Conservation (phyloP, 2,888 invertebrate genomes). For the Mechanitis mazaeus region DNA sequence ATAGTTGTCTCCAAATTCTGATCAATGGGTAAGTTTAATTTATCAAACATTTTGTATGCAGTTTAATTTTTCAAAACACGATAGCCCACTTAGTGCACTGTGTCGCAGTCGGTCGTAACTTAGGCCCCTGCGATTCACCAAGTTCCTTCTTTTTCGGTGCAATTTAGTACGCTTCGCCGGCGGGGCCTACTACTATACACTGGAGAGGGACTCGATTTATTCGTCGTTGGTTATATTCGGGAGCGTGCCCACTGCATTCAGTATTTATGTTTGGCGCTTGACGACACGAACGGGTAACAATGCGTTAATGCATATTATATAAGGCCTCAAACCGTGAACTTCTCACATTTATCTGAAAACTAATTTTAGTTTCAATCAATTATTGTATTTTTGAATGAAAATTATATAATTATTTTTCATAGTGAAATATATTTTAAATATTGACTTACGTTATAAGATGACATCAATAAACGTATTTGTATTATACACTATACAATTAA, state of each 20-base stretch:
- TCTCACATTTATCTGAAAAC: slow-evolving; percentile 55
- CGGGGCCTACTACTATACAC: slow-evolving; percentile 53
- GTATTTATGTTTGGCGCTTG: slow-evolving; percentile 64
- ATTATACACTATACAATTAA: too few species aligned
- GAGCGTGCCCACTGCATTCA: slow-evolving; percentile 60
- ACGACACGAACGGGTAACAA: slow-evolving; percentile 61
- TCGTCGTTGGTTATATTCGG: slow-evolving; percentile 59
- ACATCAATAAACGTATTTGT: too few species aligned
- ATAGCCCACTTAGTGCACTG: slow-evolving; percentile 70
- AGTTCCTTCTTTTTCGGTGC: slow-evolving; percentile 66
- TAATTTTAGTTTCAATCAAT: too few species aligned
- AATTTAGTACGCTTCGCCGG: slow-evolving; percentile 64
- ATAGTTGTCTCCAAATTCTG: slow-evolving; percentile 55
- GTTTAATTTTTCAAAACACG: slow-evolving; percentile 66
- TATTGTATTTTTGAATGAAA: too few species aligned
- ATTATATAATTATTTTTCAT: too few species aligned
- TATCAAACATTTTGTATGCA: slow-evolving; percentile 50
- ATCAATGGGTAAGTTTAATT: slow-evolving; percentile 52
- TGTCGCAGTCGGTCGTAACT: slow-evolving; percentile 66
- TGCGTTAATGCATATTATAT: slow-evolving; percentile 64
- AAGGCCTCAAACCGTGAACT: slow-evolving; percentile 57
- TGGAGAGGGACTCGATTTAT: slow-evolving; percentile 65
- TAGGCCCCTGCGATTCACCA: slow-evolving; percentile 65
- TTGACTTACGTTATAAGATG: too few species aligned
- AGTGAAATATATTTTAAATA: too few species aligned